Evolutionary conservation across 2,888 invertebrate genomes (phyloP), one percentile per base, ranked within the genome.

Genomic region (Apodemia hepburni): DNA sequence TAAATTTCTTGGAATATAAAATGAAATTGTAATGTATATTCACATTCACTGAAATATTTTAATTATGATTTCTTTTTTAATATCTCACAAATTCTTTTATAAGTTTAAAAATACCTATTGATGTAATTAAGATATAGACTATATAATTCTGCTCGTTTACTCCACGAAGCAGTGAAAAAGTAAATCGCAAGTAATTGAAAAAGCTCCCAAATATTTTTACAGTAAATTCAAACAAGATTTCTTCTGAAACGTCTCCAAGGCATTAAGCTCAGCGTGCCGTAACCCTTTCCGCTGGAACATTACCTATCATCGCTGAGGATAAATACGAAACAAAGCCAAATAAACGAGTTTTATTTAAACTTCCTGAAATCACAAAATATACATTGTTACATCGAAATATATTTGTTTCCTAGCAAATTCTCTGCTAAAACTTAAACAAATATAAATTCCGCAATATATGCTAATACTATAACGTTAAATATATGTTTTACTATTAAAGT

Each of bases 151-250:
- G 15, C 6, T n/a, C 6, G n/a, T 54, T 2, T 22, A 22, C 22
- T 54, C 27, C 27, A 22, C 15, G 27, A 27, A 27, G 54, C 1
- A 22, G 27, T 27, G 15, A 54, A 22, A 22, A 54, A 54, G 54
- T 54, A 54, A 70, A 72, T 73, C 77, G 54, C 12, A 22, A 9
- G 54, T 54, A 54, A 54, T 54, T 45, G 45, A 45, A 59, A 59
- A 45, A 27, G 42, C 45, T 29, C 15, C 22, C 45, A 42, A 45
- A 38, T 45, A 42, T 59, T 59, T 45, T 11, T 59, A 47, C 33
- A 58, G 35, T 38, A 58, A 58, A 58, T 59, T 58, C 29, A 47
- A 62, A 62, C 47, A 62, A 47, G 47, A 22, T 29, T 58, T 58
- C 35, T 45, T 17, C 47, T 33, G 47, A 22, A 62, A 62, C 22